Evolutionary conservation across 2,888 invertebrate species (phyloP).

Genomic region (Caenorhabditis uteleia): DNA sequence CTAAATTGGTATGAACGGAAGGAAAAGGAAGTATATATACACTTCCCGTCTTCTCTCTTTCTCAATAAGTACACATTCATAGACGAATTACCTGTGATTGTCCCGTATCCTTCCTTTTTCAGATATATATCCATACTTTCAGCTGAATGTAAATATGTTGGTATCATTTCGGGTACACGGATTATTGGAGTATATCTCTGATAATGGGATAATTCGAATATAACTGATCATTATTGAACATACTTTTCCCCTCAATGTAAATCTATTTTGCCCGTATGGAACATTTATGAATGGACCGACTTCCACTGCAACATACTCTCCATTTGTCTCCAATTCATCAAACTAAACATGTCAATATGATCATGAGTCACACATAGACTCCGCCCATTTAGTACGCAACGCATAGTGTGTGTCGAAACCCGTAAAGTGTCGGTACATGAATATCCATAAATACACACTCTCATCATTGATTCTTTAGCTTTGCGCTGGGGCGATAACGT

Average conservation of each 20-base stretch:
- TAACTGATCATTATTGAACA: neutral
- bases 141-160: slow-evolving; percentile 44
- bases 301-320: slow-evolving; percentile 57
- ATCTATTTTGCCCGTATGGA: slow-evolving; percentile 39
- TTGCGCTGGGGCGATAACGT: slow-evolving; percentile 69
- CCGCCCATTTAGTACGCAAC: too few species aligned
- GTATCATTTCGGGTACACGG: slow-evolving; percentile 18
- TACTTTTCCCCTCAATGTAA: slow-evolving; percentile 31
- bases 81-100: slow-evolving; percentile 38
- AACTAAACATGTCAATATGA: slow-evolving; percentile 31
- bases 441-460: too few species aligned
- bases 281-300: slow-evolving; percentile 41
- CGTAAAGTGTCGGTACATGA: too few species aligned
- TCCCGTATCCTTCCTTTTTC: slow-evolving; percentile 52
- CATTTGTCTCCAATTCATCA: slow-evolving; percentile 48
- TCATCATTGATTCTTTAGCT: slow-evolving; percentile 50
- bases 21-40: slow-evolving; percentile 1
- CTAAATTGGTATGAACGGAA: slow-evolving; percentile 2
- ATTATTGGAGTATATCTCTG: slow-evolving; percentile 41
- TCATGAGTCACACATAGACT: too few species aligned
- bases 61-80: neutral
- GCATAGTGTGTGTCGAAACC: too few species aligned
- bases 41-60: neutral
- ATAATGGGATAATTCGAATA: neutral
- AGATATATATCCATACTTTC: slow-evolving; percentile 53